Conservation (phyloP, 2,113 vertebrate genomes). For the Trogon melanurus region DNA sequence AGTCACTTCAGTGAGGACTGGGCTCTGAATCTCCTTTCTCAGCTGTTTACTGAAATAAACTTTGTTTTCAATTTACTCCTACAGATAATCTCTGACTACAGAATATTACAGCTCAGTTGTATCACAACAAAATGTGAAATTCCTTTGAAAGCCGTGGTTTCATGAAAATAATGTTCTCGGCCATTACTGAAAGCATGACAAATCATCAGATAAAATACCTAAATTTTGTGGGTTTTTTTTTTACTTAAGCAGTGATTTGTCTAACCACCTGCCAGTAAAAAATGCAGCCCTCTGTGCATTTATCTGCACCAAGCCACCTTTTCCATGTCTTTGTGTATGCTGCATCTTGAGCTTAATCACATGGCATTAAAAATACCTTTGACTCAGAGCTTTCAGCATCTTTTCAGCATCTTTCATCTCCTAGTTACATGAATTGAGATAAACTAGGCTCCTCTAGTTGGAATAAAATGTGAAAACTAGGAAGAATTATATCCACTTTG, state of each 20-base stretch:
- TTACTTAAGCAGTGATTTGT: not conserved
- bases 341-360: not conserved
- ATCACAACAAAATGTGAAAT: not conserved
- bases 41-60: not conserved
- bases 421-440: not conserved
- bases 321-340: not conserved
- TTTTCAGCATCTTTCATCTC: not conserved
- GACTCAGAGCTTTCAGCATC: not conserved
- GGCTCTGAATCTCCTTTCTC: not conserved
- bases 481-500: not conserved
- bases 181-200: not conserved
- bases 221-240: not conserved
- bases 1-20: not conserved
- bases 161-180: not conserved
- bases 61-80: not conserved
- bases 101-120: not conserved
- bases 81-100: not conserved
- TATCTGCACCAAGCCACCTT: not conserved
- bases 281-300: not conserved
- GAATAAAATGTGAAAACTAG: not conserved
- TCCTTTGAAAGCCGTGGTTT: not conserved
- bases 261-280: not conserved
- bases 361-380: not conserved
- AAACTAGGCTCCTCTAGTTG: not conserved
- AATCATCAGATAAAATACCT: not conserved